A percentile compares a stretch with the other conserved stretches of the same genome.
These are phyloP conservation scores for Drosophila siamana DNA, from an alignment of 2,888 invertebrate species.

Conservation along the genomic window DNA sequence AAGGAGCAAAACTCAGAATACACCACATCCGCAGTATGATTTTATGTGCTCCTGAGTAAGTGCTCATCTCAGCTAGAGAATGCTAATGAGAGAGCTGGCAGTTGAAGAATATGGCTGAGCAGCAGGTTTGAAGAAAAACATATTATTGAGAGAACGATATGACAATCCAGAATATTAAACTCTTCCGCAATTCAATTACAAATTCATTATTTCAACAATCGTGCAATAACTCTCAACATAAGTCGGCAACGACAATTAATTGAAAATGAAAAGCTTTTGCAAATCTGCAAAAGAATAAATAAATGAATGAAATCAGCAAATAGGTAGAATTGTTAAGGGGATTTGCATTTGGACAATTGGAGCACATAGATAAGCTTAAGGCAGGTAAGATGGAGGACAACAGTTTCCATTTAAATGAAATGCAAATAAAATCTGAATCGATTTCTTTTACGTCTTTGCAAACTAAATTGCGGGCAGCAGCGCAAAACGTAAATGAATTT, in stretches of 20 bases:
- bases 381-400: slow-evolving; percentile 1
- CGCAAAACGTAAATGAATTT: slow-evolving; percentile 59
- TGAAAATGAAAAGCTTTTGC: neutral
- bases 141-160: too few species aligned
- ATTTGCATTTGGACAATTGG: neutral
- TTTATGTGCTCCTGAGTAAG: slow-evolving; percentile 16
- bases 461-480: slow-evolving; percentile 17
- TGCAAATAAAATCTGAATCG: slow-evolving; percentile 51
- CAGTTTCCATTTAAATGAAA: slow-evolving; percentile 34
- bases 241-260: neutral
- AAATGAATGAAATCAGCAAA: neutral
- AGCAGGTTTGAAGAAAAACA: too few species aligned
- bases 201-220: neutral
- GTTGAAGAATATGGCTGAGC: too few species aligned
- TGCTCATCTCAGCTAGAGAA: slow-evolving; percentile 3
- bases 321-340: neutral
- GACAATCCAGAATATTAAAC: too few species aligned
- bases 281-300: neutral
- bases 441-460: slow-evolving; percentile 22
- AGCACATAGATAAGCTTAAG: slow-evolving; percentile 1
- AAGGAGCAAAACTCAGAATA: neutral
- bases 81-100: slow-evolving; percentile 1
- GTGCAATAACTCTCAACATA: neutral
- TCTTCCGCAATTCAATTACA: neutral
- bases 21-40: neutral